Percentiles rank a stretch among this genome's conserved stretches.
These are phyloP conservation scores for Tenthredo scrophulariae DNA, from an alignment of 2,888 invertebrate genomes.

Conservation along the genomic window DNA sequence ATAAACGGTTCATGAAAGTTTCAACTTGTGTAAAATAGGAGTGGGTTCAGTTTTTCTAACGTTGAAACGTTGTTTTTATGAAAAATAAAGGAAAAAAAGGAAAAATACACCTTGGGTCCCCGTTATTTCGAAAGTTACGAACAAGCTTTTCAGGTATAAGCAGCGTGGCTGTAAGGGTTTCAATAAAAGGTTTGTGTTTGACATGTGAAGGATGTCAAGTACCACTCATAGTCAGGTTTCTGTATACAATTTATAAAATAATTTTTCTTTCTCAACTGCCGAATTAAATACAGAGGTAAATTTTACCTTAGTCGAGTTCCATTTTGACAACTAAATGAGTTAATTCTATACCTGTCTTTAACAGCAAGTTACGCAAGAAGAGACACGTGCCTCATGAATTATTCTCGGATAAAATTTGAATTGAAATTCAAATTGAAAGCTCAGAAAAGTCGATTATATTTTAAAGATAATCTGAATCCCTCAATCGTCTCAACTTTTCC, in stretches of 20 bases:
- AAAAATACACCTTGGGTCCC: background rate
- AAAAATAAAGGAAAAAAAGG: too few species aligned
- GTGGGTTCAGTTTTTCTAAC: background rate
- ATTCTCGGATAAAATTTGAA: background rate
- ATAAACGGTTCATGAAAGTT: background rate
- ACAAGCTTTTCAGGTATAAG: background rate
- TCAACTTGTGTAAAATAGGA: background rate
- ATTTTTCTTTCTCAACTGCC: background rate
- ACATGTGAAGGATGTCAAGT: background rate
- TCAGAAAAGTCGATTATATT: background rate
- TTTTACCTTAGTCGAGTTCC: background rate
- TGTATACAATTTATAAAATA: background rate
- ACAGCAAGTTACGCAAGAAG: background rate
- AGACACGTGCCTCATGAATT: background rate
- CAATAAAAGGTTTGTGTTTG: background rate
- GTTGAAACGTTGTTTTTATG: background rate
- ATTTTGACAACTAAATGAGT: background rate
- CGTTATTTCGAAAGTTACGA: background rate
- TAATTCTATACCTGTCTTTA: background rate
- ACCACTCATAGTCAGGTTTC: background rate
- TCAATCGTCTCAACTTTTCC: background rate
- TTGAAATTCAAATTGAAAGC: background rate
- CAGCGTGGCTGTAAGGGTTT: background rate
- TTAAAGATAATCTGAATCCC: background rate
- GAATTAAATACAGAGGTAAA: background rate